Percentiles rank a stretch among this genome's conserved stretches.
Conservation (phyloP, 2,113 vertebrate species). For the Albula glossodonta region DNA sequence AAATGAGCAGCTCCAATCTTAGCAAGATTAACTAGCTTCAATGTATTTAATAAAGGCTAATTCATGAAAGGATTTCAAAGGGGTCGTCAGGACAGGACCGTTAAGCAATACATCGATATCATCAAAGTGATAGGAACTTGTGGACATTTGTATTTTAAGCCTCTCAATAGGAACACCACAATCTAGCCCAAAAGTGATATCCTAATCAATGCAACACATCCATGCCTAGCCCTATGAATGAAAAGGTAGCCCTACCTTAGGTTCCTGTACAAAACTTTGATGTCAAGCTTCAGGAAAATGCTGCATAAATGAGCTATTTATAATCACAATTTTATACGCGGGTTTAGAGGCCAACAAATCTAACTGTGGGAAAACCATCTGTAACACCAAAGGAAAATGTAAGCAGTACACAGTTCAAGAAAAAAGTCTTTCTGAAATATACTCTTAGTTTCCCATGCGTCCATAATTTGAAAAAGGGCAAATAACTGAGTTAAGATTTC, state of each 20-base stretch:
- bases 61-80: no score
- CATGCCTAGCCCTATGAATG: neutral
- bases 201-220: neutral
- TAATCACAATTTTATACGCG: neutral
- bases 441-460: neutral
- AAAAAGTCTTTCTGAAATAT: neutral
- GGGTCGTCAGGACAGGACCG: no score
- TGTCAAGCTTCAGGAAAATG: neutral
- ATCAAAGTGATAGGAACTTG: neutral
- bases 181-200: neutral
- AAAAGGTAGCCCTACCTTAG: neutral
- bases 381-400: neutral
- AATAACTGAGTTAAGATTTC: neutral
- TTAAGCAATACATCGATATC: no score
- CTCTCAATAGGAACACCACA: neutral
- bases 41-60: no score
- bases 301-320: neutral
- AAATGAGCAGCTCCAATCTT: no score
- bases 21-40: no score
- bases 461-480: neutral
- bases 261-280: neutral
- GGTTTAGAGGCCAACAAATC: neutral
- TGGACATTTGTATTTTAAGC: neutral
- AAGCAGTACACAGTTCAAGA: neutral
- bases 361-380: neutral